Evolutionary conservation across 2,888 invertebrate species (phyloP), one percentile per base, ranked within the genome.

Genomic region (Poecilobothrus nobilitatus): DNA sequence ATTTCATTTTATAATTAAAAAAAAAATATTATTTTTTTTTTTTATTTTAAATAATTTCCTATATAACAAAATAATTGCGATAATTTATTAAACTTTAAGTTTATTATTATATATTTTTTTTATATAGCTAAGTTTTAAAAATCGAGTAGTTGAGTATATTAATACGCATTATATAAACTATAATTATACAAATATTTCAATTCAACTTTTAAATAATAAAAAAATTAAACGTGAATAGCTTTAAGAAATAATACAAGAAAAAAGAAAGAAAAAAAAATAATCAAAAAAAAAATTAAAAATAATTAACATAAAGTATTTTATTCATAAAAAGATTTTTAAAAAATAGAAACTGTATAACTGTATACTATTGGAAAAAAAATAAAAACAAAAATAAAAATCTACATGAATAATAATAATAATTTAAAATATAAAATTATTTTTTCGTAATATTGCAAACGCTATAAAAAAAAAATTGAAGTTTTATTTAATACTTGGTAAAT

Each of bases 21-120:
- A 53, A 27, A 27, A 27, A 27, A 27, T 27, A 27, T 27, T 27
- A 27, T 27, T 53, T 53, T 53, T 27, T 53, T 53, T 53, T 53
- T 53, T 53, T 53, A 53, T 53, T 53, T 53, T n/a, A 18, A 53
- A 53, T 18, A 18, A 18, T 53, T 53, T 15, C 15, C 15, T 53
- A 53, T 53, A 53, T 53, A 53, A 8, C 8, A 37, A 37, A 37
- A 53, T 12, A 53, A 6, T 53, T 18, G 53, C 53, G 53, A 53
- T 53, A 53, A 53, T 53, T 53, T 53, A 53, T 53, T 53, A 53
- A 53, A 53, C 53, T 53, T 53, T 53, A 53, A 53, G 53, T 53
- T 53, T 53, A 53, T 18, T 53, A 53, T 53, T 53, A 53, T 53
- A 53, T 53, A 53, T 18, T 18, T 53, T 53, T 53, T 53, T 53